Base-by-base conservation (phyloP, 64 coral and sea anemone genomes). In the Hydrozoanthus tunicans region DNA sequence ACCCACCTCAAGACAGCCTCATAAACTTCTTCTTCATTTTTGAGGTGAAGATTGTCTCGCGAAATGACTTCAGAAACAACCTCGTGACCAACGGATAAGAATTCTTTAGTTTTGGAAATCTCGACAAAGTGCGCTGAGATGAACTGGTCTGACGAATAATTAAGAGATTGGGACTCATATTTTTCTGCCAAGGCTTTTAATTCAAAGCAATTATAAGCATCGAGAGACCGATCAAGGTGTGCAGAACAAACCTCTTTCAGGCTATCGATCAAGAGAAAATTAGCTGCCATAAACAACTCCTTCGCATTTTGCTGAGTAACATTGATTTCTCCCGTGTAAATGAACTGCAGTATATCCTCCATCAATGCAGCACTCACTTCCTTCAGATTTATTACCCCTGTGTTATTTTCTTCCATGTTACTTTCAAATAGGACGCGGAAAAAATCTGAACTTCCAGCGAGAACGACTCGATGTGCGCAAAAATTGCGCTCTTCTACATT, bases 231-330 rank as follows among this genome's bases (percentile, higher is more conserved):
- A 17, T 8, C 58, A 9, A 81, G 58, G 6, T 60, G 58, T 7
- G 58, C 79, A 26, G 79, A 81, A 81, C 79, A 81, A 62, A 81
- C 6, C 24, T 81, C 79, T 24, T 81, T 81, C 4, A 81, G 58
- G n/a, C 24, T 81, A 26, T 55, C 25, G 32, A 81, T 81, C 26
- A 81, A 81, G 3, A 81, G 79, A 81, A 60, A 81, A n/a, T 81
- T 58, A 8, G 79, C 79, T 27, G 79, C 79, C 24, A 55, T 60
- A 32, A 81, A 27, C 8, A 81, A 81, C 11, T 81, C 79, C 79
- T 81, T 55, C 61, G 58, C 79, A 58, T 81, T 81, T 62, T 81
- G 56, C 6, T 81, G 20, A 2, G 79, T 60, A 3, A 81, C 23
- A 60, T 4, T 10, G 61, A 81, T 58, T 81, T 43, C 32, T 43